Evolutionary conservation across 2,888 invertebrate species (phyloP).

Genomic region (Pristionchus entomophagus): DNA sequence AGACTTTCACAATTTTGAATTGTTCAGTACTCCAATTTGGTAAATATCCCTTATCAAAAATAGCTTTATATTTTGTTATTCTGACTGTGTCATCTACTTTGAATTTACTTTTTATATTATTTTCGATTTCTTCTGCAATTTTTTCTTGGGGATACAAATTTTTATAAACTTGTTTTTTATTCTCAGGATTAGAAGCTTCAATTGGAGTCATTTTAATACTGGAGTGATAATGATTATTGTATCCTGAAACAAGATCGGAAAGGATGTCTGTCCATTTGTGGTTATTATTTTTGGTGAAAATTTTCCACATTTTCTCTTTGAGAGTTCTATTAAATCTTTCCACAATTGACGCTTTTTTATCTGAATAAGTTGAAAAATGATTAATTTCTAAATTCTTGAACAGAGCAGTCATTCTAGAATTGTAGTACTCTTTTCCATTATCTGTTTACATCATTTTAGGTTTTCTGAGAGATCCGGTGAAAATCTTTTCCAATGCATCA

Average conservation of each 20-base stretch:
- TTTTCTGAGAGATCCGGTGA: conserved; percentile 52
- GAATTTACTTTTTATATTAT: neutral
- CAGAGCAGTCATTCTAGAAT: conserved; percentile 52
- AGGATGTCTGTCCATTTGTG: conserved; percentile 59
- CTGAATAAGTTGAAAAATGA: neutral
- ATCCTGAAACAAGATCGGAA: conserved; percentile 52
- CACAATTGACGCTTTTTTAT: neutral
- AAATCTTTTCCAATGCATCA: conserved; percentile 57
- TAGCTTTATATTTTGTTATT: conserved; percentile 4
- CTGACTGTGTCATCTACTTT: conserved; percentile 38
- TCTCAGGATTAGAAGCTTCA: conserved; percentile 48
- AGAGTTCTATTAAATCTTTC: conserved; percentile 1
- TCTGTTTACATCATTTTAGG: conserved; percentile 51
- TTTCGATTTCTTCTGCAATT: no score
- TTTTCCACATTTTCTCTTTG: neutral
- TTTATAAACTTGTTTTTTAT: conserved; percentile 31
- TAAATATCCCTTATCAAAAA: neutral
- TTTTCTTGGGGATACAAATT: conserved; percentile 46
- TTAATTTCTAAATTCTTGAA: conserved; percentile 56
- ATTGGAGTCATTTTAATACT: conserved; percentile 59
- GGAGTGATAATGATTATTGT: conserved; percentile 61
- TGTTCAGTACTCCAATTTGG: conserved; percentile 34
- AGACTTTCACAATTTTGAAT: conserved; percentile 17
- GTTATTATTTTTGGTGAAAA: conserved; percentile 42
- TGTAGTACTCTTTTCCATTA: conserved; percentile 62